Evolutionary conservation across 2,113 vertebrate species (phyloP).

Genomic region (Tenrec ecaudatus): DNA sequence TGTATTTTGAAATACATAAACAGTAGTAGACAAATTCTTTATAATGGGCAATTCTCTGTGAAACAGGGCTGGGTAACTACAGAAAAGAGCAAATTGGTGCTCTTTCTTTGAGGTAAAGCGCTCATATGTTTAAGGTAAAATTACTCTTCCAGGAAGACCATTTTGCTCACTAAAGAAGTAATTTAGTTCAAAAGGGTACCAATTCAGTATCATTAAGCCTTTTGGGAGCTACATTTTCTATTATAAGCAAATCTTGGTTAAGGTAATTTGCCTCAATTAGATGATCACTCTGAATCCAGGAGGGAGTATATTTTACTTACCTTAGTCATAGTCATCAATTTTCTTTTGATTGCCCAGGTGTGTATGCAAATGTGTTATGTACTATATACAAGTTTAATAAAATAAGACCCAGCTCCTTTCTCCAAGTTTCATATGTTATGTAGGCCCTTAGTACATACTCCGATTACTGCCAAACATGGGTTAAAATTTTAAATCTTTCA

Average conservation of each 20-base stretch:
- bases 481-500: neutral
- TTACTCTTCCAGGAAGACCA: conserved; percentile 70
- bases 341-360: conserved; percentile 71
- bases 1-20: conserved; percentile 17
- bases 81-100: conserved; percentile 49
- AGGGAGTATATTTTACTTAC: conserved; percentile 67
- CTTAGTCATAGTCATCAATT: conserved; percentile 71
- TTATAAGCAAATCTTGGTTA: conserved; percentile 71
- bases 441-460: neutral
- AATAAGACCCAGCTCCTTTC: conserved; percentile 50
- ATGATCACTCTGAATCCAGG: conserved; percentile 67
- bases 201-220: conserved; percentile 75
- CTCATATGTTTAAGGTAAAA: conserved; percentile 70
- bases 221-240: conserved; percentile 67
- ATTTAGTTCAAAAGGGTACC: conserved; percentile 74
- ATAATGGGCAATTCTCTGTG: neutral
- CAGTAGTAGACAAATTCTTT: conserved; percentile 13
- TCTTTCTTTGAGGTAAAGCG: conserved; percentile 66
- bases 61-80: neutral
- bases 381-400: conserved; percentile 63
- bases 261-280: conserved; percentile 76
- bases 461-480: conserved; percentile 20
- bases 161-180: conserved; percentile 73
- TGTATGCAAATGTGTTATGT: conserved; percentile 62
- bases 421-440: conserved; percentile 49